Base-by-base conservation (phyloP, 92 coral and sea anemone species). In the Ricordea florida region DNA sequence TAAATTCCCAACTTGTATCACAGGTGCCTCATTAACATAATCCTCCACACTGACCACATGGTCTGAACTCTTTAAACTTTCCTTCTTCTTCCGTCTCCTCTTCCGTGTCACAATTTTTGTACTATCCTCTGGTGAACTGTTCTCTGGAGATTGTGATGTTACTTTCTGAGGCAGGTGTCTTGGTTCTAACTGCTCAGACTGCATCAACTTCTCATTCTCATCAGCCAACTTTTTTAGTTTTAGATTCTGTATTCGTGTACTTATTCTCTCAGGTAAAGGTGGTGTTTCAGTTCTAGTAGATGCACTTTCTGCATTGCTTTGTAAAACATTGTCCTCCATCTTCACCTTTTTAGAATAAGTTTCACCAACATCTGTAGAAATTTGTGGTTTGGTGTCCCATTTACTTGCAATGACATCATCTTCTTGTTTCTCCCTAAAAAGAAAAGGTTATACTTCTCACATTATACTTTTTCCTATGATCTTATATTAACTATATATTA, bases 1-100 rank as follows among this genome's bases (percentile, higher is more conserved):
- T 69, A 69, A 50, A 69, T 69, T 69, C 36, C 76, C 76, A 52
- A 69, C 76, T 36, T 51, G 76, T 10, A 69, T 69, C 50, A 69
- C 10, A 0, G 76, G 76, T 52, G 76, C 48, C 18, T 51, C 51
- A 4, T 69, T 53, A 20, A 69, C 76, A 28, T 52, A 69, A 25
- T 69, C 76, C 41, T 69, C 76, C 38, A 69, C n/a, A 52, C n/a
- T n/a, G n/a, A n/a, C n/a, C n/a, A n/a, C n/a, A n/a, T n/a, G n/a
- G n/a, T n/a, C n/a, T n/a, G n/a, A n/a, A n/a, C 76, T 69, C 38
- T 69, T 62, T 21, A 36, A 26, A 34, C 35, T 52, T 26, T 69
- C 14, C 37, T 35, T 37, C 50, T 7, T 38, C 38, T 56, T 69
- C 18, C 63, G 76, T 24, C 53, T 69, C 18, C 76, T 36, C 20